phyloP scores from a whole-genome alignment of 2,113 vertebrate species.

The Albula glossodonta region DNA sequence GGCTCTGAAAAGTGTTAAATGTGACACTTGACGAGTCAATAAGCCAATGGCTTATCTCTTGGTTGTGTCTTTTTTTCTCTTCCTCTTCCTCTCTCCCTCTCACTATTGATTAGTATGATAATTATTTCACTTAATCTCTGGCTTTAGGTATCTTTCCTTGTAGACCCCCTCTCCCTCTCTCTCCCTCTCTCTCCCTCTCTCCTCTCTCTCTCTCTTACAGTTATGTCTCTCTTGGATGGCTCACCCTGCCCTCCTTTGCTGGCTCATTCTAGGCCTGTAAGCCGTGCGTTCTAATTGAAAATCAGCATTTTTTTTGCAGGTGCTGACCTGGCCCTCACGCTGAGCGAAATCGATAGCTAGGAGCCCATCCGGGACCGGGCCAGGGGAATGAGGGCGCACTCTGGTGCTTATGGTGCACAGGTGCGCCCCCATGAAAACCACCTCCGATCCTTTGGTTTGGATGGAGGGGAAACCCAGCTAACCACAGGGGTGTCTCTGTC shows the following conservation, averaged over 20 bases:
- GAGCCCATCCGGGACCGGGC: conserved; percentile 1
- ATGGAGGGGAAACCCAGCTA: background rate
- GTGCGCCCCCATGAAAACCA: background rate
- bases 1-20: conserved; percentile 48
- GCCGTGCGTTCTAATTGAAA: conserved; percentile 21
- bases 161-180: conserved; percentile 17
- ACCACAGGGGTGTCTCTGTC: background rate
- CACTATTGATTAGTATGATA: conserved; percentile 63
- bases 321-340: background rate
- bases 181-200: conserved; percentile 22
- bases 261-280: conserved; percentile 1
- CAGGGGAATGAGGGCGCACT: background rate
- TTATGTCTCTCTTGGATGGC: conserved; percentile 3
- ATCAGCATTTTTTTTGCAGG: conserved; percentile 24
- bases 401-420: background rate
- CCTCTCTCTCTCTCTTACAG: background rate
- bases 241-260: background rate
- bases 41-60: conserved; percentile 61
- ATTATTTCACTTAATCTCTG: conserved; percentile 65
- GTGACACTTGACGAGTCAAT: conserved; percentile 71
- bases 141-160: conserved; percentile 50
- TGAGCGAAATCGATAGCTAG: conserved; percentile 15
- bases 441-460: background rate
- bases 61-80: background rate
- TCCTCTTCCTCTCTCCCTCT: conserved; percentile 35